Evolutionary conservation across 2,113 vertebrate species (phyloP), one percentile per base, ranked within the genome.

Genomic region (Cairina moschata): DNA sequence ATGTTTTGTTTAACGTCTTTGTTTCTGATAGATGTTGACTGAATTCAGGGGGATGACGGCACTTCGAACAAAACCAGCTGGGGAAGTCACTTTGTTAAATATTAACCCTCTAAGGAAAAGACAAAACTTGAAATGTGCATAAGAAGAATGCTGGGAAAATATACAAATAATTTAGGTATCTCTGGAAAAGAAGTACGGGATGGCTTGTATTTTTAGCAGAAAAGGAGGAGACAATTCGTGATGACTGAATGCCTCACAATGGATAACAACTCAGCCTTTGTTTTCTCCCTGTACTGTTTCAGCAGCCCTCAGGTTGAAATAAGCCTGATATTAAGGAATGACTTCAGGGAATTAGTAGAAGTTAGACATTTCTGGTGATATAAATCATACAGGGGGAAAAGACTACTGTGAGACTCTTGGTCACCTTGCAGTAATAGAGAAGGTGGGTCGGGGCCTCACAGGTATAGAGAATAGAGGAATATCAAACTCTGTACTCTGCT

Each of bases 1-100:
- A 82, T 78, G 86, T 83, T 97, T 96, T 97, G 79, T 95, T 96
- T 96, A 90, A 94, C 31, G 5, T 93, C 91, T 96, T 97, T 96
- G 91, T 97, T 97, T 91, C 95, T 89, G 89, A 63, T 92, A 55
- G 89, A 91, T 96, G 89, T 94, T 97, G 91, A 95, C 86, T 92
- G 85, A 95, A 96, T 96, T 96, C 71, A 77, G 95, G 60, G 92
- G 86, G 82, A 88, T 96, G 95, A 97, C 1, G 4, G 90, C 92
- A 95, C 86, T 95, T 96, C 66, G 91, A 95, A 91, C 85, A 90
- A 91, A 96, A 83, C 74, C 96, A 95, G 93, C 90, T 95, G 88
- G 86, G 72, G 48, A 82, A 76, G 31, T 86, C 87, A 56, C 66
- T 84, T 96, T 93, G 88, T 91, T 97, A 94, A 96, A 91, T 90